Percentiles rank a stretch among this genome's conserved stretches.
Conservation (phyloP, 1,140 invertebrate genomes). For the Chlorops oryzae region DNA sequence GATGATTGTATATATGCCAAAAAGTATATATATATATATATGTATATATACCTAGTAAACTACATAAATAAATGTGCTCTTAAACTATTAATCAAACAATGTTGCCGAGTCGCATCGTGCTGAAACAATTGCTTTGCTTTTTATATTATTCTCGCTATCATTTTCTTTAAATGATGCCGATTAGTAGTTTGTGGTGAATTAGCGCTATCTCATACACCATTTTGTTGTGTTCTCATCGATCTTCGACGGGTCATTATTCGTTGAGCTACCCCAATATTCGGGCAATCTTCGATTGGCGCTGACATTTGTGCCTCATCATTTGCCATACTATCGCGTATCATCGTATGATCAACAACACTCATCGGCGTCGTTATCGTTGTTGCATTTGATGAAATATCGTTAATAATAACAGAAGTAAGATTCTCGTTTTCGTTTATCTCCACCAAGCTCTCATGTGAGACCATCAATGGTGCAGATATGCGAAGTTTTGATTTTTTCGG, state of each 20-base stretch:
- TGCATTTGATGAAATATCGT: constrained; percentile 7
- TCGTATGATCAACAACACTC: constrained; percentile 35
- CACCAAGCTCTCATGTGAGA: constrained; percentile 60
- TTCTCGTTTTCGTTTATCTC: constrained; percentile 69
- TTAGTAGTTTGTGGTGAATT: constrained; percentile 23
- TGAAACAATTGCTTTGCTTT: too few relatives aligned
- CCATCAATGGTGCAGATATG: constrained; percentile 23
- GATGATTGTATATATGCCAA: background rate
- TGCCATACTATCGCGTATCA: constrained; percentile 42
- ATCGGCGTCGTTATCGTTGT: constrained; percentile 50
- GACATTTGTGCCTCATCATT: constrained; percentile 22
- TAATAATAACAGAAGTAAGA: constrained; percentile 25
- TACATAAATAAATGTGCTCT: background rate
- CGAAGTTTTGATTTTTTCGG: constrained; percentile 48
- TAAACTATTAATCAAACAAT: constrained; percentile 3
- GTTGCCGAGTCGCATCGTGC: too few relatives aligned
- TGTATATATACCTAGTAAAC: constrained; percentile 2
- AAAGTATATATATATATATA: constrained; percentile 2
- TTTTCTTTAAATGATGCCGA: too few relatives aligned
- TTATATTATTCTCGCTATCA: too few relatives aligned
- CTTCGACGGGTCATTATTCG: constrained; percentile 40
- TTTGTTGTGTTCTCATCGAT: constrained; percentile 39
- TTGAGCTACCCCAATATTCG: constrained; percentile 12
- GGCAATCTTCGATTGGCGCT: constrained; percentile 7
- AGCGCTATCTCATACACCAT: constrained; percentile 26